A percentile compares a stretch with the other conserved stretches of the same genome.
These are phyloP conservation scores for Scolopax bukidnonensis DNA, from an alignment of 2,797 vertebrate genomes.

Conservation along the genomic window DNA sequence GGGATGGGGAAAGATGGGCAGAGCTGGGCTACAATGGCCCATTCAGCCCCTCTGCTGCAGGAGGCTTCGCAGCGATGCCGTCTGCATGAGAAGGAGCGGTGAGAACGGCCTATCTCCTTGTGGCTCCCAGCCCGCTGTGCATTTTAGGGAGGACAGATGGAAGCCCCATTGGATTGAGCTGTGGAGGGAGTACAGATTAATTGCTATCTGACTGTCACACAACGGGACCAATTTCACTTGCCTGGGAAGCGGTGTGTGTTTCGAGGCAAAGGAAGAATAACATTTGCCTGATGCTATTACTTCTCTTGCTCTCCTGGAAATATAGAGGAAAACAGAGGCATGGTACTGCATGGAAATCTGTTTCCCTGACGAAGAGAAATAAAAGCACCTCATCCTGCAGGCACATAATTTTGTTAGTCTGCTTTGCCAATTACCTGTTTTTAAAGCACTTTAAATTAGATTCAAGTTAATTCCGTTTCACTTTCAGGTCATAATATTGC, in stretches of 20 bases:
- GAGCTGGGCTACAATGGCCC: not conserved
- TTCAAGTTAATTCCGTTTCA: conserved; percentile 38
- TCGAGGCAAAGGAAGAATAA: conserved; percentile 45
- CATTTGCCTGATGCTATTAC: conserved; percentile 39
- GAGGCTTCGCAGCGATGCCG: not conserved
- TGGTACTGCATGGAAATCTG: not conserved
- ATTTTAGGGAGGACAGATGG: conserved; percentile 48
- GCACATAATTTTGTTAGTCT: not conserved
- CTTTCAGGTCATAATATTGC: conserved; percentile 32
- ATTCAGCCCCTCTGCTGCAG: not conserved
- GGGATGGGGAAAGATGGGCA: not conserved
- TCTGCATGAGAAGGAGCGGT: not conserved
- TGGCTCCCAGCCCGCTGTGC: not conserved
- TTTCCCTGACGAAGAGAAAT: conserved; percentile 4
- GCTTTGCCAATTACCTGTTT: conserved; percentile 49
- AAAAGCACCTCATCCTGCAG: conserved; percentile 29
- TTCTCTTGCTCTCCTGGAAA: not conserved
- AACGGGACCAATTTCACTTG: conserved; percentile 1
- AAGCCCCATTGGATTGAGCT: conserved; percentile 47
- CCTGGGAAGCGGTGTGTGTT: conserved; percentile 26
- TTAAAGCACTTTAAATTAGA: conserved; percentile 59
- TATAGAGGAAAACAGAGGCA: not conserved
- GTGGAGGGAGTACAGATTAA: conserved; percentile 44
- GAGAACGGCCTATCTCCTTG: not conserved
- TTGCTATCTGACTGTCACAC: conserved; percentile 22